Evolutionary conservation across 1,140 invertebrate genomes (phyloP).

Genomic region (Drosophila virilis): DNA sequence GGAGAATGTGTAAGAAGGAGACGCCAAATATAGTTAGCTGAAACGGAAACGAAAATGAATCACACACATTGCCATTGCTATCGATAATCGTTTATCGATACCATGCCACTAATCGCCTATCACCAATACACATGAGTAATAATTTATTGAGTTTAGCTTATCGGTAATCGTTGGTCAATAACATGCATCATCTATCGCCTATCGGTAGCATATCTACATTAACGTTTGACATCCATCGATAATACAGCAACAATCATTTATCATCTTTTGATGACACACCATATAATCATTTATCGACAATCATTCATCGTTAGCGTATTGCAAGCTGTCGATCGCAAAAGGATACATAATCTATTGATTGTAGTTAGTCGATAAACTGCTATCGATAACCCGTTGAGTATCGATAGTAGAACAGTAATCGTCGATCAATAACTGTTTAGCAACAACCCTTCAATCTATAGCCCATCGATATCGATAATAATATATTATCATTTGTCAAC

Average conservation of each 20-base stretch:
- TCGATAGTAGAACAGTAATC: too few species aligned
- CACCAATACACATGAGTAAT: background rate
- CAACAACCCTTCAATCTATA: background rate
- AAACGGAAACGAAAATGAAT: background rate
- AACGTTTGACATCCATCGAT: background rate
- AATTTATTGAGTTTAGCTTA: background rate
- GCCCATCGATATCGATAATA: background rate
- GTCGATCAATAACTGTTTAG: background rate
- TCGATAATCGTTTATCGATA: slow-evolving; percentile 9
- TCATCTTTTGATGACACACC: background rate
- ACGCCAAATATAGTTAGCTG: slow-evolving; percentile 1
- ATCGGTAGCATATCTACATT: background rate
- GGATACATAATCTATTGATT: background rate
- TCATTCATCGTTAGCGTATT: background rate
- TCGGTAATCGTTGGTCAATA: background rate
- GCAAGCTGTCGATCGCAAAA: background rate
- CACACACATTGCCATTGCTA: background rate
- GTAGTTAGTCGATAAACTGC: background rate
- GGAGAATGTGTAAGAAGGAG: slow-evolving; percentile 75
- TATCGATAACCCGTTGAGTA: background rate
- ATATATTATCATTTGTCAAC: background rate
- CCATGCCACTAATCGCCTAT: background rate
- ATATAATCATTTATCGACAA: background rate
- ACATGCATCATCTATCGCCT: background rate
- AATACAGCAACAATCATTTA: background rate